Conservation (phyloP, 1,140 invertebrate species). For the Drosophila sucinea region DNA sequence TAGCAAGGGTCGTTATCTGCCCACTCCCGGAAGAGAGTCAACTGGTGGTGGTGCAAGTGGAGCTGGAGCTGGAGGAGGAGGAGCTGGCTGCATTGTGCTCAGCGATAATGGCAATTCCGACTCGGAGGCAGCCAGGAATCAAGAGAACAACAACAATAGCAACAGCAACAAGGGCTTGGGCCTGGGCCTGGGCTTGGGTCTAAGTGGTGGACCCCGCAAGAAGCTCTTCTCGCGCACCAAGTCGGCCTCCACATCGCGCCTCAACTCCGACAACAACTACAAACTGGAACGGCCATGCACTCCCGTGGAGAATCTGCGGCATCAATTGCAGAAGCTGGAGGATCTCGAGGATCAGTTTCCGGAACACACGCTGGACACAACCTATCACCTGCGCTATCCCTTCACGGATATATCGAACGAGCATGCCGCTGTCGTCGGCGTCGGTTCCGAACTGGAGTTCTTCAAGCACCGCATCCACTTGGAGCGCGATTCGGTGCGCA, state of each 20-base stretch:
- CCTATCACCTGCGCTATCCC: conserved; percentile 89
- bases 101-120: conserved; percentile 80
- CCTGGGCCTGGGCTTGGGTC: not conserved
- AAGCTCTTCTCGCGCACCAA: conserved; percentile 87
- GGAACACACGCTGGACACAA: conserved; percentile 87
- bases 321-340: conserved; percentile 90
- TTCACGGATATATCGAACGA: conserved; percentile 87
- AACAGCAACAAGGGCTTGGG: conserved; percentile 29
- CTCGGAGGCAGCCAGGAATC: conserved; percentile 54
- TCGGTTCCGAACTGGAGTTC: conserved; percentile 89
- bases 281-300: conserved; percentile 85
- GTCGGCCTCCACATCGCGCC: conserved; percentile 86
- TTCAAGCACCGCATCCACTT: conserved; percentile 91
- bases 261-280: conserved; percentile 83
- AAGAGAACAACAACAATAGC: conserved; percentile 70
- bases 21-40: conserved; percentile 24
- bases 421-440: conserved; percentile 54
- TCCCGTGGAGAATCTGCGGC: conserved; percentile 89
- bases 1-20: conserved; percentile 59
- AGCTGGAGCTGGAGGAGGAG: not conserved
- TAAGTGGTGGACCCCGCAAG: conserved; percentile 79
- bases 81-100: conserved; percentile 19
- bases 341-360: conserved; percentile 91
- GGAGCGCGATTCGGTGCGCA: conserved; percentile 89
- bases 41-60: not conserved